Percentiles rank a stretch among this genome's conserved stretches.
Conservation (phyloP, 1,140 invertebrate genomes). For the Heliothis virescens region DNA sequence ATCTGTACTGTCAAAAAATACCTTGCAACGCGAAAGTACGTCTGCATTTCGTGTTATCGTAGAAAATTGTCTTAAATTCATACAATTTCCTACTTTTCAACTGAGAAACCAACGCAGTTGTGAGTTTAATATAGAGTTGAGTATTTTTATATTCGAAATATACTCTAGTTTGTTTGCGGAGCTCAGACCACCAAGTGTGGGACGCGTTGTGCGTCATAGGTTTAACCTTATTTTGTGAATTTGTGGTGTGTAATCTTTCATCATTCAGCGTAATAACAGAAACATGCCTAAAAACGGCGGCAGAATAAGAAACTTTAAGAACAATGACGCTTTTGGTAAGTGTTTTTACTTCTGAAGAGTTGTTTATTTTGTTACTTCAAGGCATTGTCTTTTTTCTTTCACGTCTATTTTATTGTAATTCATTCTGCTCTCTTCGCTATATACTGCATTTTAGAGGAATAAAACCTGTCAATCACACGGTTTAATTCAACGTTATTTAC, state of each 20-base stretch:
- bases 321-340: conserved; percentile 79
- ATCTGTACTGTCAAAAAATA: not conserved
- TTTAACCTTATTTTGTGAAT: conserved; percentile 20
- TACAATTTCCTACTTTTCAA: not conserved
- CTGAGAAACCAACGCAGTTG: not conserved
- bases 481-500: conserved; percentile 38
- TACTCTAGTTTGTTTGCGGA: not conserved
- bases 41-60: not conserved
- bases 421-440: not conserved
- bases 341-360: conserved; percentile 20
- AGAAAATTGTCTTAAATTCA: not conserved
- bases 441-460: too few relatives aligned
- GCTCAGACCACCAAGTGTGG: not conserved
- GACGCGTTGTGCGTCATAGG: conserved; percentile 38
- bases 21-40: too few relatives aligned
- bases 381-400: conserved; percentile 9
- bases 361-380: conserved; percentile 12
- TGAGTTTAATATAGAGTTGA: not conserved
- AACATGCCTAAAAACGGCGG: conserved; percentile 83
- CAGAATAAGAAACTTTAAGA: conserved; percentile 72
- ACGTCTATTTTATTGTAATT: not conserved
- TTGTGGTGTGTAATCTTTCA: not conserved
- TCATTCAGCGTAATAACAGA: conserved; percentile 19
- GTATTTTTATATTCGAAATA: not conserved
- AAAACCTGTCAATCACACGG: too few relatives aligned